Percentiles rank a stretch among this genome's conserved stretches.
Conservation (phyloP, 1,140 invertebrate genomes). For the Aricia agestis region DNA sequence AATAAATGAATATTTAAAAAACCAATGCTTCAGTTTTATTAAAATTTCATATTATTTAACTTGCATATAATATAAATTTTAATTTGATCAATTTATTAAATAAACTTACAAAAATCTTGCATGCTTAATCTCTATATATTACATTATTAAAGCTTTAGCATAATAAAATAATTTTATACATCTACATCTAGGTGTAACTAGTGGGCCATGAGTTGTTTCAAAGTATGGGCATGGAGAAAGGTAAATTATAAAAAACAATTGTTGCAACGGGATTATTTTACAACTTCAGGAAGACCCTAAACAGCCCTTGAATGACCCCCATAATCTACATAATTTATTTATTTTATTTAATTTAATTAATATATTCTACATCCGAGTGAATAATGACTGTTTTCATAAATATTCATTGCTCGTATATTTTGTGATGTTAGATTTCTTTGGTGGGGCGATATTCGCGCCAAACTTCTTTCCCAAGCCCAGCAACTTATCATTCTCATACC, state of each 20-base stretch:
- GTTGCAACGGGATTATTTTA: background rate
- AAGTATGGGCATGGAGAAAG: background rate
- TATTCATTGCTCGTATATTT: constrained; percentile 76
- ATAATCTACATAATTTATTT: constrained; percentile 34
- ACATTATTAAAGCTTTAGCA: constrained; percentile 73
- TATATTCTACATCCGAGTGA: constrained; percentile 28
- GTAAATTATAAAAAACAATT: background rate
- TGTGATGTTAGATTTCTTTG: constrained; percentile 72
- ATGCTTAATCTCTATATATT: constrained; percentile 69
- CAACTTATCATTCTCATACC: constrained; percentile 73
- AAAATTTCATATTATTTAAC: constrained; percentile 71
- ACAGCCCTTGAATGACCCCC: background rate
- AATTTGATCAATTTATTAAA: constrained; percentile 71
- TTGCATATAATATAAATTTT: constrained; percentile 71
- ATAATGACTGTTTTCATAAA: constrained; percentile 66
- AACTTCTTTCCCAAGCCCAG: constrained; percentile 66
- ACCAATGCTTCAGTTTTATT: constrained; percentile 61
- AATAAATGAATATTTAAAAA: constrained; percentile 26
- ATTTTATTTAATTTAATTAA: too few relatives aligned
- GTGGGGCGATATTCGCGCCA: constrained; percentile 59
- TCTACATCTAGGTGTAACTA: constrained; percentile 14
- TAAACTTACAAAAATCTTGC: constrained; percentile 72
- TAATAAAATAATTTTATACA: constrained; percentile 66
- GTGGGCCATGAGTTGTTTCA: background rate
- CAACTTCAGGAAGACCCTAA: background rate